phyloP scores from a whole-genome alignment of 1,140 invertebrate genomes.

The Dendrolimus punctatus region DNA sequence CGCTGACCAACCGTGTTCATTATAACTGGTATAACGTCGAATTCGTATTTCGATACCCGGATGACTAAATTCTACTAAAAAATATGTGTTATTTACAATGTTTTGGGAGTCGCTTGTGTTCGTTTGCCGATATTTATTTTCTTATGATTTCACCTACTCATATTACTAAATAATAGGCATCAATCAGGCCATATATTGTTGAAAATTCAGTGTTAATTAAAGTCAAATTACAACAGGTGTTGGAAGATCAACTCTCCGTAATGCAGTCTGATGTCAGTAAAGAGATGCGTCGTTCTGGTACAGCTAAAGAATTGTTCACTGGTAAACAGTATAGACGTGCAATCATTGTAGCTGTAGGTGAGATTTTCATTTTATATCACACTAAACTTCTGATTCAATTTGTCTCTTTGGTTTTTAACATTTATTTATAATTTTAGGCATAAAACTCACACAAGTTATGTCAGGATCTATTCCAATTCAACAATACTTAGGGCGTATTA shows the following conservation, averaged over 20 bases:
- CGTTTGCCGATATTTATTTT: too few relatives aligned
- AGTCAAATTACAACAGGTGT: constrained; percentile 13
- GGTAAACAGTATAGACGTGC: constrained; percentile 73
- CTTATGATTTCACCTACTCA: too few relatives aligned
- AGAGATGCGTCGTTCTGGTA: constrained; percentile 47
- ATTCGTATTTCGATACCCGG: too few relatives aligned
- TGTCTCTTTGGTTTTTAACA: neutral
- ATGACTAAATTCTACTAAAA: too few relatives aligned
- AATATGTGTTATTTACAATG: too few relatives aligned
- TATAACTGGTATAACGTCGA: too few relatives aligned
- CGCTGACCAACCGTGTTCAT: too few relatives aligned
- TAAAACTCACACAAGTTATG: constrained; percentile 73
- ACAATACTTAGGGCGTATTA: constrained; percentile 76
- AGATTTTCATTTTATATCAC: neutral
- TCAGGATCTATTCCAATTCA: constrained; percentile 76
- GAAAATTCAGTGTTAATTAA: too few relatives aligned
- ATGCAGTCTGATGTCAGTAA: constrained; percentile 69
- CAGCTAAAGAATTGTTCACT: constrained; percentile 67
- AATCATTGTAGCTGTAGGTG: constrained; percentile 30
- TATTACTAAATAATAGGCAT: constrained; percentile 4
- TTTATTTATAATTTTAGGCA: constrained; percentile 37
- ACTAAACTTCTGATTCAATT: neutral
- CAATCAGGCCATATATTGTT: too few relatives aligned
- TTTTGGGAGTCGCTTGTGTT: too few relatives aligned
- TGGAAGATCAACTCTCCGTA: constrained; percentile 69